Evolutionary conservation across 2,113 vertebrate genomes (phyloP).

Genomic region (Pluvialis apricaria): DNA sequence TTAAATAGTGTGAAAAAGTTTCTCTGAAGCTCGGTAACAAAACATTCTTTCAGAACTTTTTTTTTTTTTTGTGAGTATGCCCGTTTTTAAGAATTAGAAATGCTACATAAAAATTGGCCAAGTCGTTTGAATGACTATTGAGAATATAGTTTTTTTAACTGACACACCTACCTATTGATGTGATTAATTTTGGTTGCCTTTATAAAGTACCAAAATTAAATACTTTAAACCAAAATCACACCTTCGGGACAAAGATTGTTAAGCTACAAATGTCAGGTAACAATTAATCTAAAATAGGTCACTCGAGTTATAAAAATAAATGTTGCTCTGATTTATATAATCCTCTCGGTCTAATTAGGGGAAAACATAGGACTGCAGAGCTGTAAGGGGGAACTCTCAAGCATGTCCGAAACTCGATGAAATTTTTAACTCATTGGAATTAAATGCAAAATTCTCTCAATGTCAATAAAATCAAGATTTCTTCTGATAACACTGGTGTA

Average conservation of each 20-base stretch:
- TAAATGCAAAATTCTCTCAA: not conserved
- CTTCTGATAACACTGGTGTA: not conserved
- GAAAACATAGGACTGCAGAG: not conserved
- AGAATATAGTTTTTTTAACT: not conserved
- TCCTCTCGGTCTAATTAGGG: not conserved
- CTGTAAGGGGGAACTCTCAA: not conserved
- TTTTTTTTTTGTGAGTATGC: not conserved
- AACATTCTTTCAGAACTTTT: not conserved
- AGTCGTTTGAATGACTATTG: not conserved
- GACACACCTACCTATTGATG: not conserved
- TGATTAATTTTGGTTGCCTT: not conserved
- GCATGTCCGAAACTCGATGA: rapidly evolving
- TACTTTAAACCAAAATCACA: not conserved
- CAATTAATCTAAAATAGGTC: not conserved
- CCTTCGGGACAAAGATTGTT: not conserved
- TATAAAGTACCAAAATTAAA: not conserved
- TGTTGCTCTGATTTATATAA: not conserved
- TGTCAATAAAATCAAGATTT: not conserved
- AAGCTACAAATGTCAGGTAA: not conserved
- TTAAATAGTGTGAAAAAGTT: not conserved
- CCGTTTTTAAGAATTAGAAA: not conserved
- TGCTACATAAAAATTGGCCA: not conserved
- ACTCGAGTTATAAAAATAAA: not conserved
- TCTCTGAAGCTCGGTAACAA: not conserved
- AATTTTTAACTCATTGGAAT: not conserved